Evolutionary conservation across 2,888 invertebrate species (phyloP).

Genomic region (Drosophila maculinotata): DNA sequence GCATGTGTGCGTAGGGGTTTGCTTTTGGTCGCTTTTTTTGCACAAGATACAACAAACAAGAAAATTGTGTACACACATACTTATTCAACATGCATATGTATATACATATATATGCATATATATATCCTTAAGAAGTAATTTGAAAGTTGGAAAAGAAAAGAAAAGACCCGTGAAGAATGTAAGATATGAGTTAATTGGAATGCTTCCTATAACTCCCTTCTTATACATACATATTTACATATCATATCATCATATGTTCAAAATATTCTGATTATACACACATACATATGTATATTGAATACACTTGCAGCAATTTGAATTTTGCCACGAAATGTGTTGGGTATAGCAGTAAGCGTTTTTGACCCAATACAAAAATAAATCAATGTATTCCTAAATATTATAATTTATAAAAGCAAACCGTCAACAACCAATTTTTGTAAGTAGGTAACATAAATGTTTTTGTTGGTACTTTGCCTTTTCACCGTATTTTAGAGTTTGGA

Average conservation of each 20-base stretch:
- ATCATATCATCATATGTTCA: too few species aligned
- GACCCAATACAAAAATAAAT: too few species aligned
- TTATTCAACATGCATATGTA: background rate
- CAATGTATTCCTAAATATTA: too few species aligned
- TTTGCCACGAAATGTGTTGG: background rate
- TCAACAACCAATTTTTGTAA: too few species aligned
- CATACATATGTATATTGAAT: background rate
- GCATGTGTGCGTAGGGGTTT: conserved; percentile 16
- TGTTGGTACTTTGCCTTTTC: too few species aligned
- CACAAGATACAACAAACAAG: conserved; percentile 1
- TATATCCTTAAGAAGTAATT: background rate
- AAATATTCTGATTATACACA: too few species aligned
- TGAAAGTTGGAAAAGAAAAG: background rate
- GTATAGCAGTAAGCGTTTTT: too few species aligned
- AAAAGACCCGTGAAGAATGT: background rate
- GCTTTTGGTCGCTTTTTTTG: conserved; percentile 5
- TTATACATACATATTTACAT: too few species aligned
- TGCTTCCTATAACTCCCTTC: too few species aligned
- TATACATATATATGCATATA: background rate
- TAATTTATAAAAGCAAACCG: too few species aligned
- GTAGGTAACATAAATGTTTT: too few species aligned
- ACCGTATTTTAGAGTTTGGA: too few species aligned
- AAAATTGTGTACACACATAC: background rate
- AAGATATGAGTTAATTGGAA: background rate
- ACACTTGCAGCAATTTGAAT: background rate